Evolutionary conservation across 2,113 vertebrate genomes (phyloP).

Genomic region (Mormyrus lacerda): DNA sequence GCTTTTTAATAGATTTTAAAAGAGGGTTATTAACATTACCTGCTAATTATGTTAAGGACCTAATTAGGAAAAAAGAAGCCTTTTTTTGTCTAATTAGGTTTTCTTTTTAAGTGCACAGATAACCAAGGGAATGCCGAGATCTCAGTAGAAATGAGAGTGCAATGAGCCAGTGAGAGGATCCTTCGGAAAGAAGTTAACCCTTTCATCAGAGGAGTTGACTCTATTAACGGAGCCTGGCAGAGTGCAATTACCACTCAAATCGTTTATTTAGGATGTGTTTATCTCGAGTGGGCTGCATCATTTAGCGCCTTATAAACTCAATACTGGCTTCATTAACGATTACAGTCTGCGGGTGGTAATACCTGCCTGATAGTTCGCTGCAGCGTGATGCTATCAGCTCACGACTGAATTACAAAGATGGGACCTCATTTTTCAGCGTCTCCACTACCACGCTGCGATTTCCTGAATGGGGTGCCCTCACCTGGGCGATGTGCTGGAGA

Average conservation of each 20-base stretch:
- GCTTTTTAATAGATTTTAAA: slow-evolving; percentile 93
- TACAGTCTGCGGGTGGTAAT: slow-evolving; percentile 67
- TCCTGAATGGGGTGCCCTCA: slow-evolving; percentile 32
- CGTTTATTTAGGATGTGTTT: slow-evolving; percentile 69
- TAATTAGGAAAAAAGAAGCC: slow-evolving; percentile 84
- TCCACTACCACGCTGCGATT: slow-evolving; percentile 40
- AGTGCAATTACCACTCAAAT: slow-evolving; percentile 69
- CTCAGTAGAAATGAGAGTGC: slow-evolving; percentile 67
- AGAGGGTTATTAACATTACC: slow-evolving; percentile 95
- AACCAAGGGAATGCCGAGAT: slow-evolving; percentile 70
- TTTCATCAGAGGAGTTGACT: slow-evolving; percentile 61
- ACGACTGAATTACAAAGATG: slow-evolving; percentile 53
- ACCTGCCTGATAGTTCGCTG: slow-evolving; percentile 58
- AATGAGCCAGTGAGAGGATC: slow-evolving; percentile 65
- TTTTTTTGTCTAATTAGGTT: slow-evolving; percentile 87
- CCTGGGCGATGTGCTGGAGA: neutral
- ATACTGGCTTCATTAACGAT: slow-evolving; percentile 67
- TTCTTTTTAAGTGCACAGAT: slow-evolving; percentile 73
- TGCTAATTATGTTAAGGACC: slow-evolving; percentile 95
- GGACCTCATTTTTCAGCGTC: slow-evolving; percentile 56
- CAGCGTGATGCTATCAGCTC: slow-evolving; percentile 58
- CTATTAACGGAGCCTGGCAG: slow-evolving; percentile 60
- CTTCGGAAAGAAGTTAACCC: slow-evolving; percentile 68
- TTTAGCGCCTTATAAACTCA: slow-evolving; percentile 71
- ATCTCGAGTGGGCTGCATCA: slow-evolving; percentile 67